A percentile compares a stretch with the other conserved stretches of the same genome.
These are phyloP conservation scores for Spilogale gracilis DNA, from an alignment of 2,113 vertebrate genomes.

Conservation along the genomic window DNA sequence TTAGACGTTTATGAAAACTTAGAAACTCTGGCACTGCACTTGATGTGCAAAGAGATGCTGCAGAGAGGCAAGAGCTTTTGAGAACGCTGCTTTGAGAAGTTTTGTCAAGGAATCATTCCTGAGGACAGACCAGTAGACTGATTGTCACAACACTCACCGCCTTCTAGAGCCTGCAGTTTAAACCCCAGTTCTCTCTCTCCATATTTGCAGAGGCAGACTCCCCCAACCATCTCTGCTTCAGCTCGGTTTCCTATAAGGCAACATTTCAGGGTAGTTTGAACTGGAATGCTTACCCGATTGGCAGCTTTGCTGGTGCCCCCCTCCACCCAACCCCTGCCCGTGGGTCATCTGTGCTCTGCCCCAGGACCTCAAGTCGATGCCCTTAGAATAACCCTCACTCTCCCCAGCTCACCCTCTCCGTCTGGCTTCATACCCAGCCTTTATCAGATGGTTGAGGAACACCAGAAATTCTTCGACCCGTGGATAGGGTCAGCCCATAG, in stretches of 20 bases:
- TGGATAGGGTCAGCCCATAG: not conserved
- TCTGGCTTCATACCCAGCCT: not conserved
- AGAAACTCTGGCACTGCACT: not conserved
- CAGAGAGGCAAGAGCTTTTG: not conserved
- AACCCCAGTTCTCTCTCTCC: not conserved
- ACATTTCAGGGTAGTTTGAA: not conserved
- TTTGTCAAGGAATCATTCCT: not conserved
- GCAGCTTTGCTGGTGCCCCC: no score
- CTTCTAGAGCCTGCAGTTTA: not conserved
- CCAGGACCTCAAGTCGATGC: not conserved
- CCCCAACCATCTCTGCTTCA: rapidly evolving
- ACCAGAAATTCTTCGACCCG: not conserved
- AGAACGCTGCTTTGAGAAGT: not conserved
- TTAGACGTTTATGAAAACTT: not conserved
- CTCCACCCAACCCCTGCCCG: not conserved
- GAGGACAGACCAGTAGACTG: not conserved
- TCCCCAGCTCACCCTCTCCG: not conserved
- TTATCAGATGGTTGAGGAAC: not conserved
- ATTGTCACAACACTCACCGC: not conserved
- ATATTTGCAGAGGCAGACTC: not conserved
- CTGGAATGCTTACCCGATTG: not conserved
- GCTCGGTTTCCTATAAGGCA: not conserved
- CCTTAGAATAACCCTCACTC: not conserved
- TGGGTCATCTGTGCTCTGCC: not conserved
- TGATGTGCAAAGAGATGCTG: not conserved